Percentiles rank a stretch among this genome's conserved stretches.
These are phyloP conservation scores for Hirundo rustica DNA, from an alignment of 2,797 vertebrate genomes.

Conservation along the genomic window DNA sequence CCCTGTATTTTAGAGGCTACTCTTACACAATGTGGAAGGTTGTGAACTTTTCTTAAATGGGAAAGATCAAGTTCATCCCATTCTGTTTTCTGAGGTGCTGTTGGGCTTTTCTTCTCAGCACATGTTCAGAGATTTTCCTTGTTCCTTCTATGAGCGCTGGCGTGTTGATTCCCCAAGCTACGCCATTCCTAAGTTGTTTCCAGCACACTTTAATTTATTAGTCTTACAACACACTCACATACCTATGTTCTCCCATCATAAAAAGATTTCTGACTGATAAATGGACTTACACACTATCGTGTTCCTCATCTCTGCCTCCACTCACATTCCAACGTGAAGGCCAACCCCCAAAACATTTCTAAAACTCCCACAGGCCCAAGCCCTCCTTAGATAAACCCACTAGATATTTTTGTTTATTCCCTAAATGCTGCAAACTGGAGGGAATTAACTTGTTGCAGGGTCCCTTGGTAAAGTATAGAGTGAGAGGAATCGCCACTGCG, in stretches of 20 bases:
- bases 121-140: background rate
- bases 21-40: background rate
- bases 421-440: background rate
- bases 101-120: background rate
- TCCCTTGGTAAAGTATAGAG: background rate
- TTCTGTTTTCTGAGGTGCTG: background rate
- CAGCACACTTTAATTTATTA: background rate
- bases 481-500: rapidly evolving
- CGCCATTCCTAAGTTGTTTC: background rate
- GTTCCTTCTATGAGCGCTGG: background rate
- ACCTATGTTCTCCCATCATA: background rate
- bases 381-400: background rate
- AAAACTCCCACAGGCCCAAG: background rate
- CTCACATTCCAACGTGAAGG: background rate
- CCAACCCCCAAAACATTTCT: background rate
- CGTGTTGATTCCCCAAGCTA: background rate
- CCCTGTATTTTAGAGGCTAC: background rate
- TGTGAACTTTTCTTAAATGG: background rate
- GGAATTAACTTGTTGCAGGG: background rate
- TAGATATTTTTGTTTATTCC: background rate
- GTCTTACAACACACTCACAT: background rate
- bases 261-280: background rate
- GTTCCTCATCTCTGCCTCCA: background rate
- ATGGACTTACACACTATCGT: background rate
- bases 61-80: background rate